Base-by-base conservation (phyloP, 2,113 vertebrate genomes). In the Neolamprologus cancellatus region DNA sequence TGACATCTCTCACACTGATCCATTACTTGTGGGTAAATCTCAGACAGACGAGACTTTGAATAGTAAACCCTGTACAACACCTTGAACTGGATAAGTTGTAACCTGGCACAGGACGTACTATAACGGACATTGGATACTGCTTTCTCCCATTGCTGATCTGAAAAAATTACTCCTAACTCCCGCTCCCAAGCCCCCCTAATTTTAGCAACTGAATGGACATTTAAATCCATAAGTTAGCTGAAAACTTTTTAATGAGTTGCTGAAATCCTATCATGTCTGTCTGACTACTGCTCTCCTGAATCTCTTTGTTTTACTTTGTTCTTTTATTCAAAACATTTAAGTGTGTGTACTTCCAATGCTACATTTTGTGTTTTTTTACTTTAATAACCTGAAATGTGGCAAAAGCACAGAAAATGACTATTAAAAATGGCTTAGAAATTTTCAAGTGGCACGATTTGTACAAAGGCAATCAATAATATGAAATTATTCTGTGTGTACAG, bases 241-340 rank as follows among this genome's bases (percentile, higher is more conserved):
- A 48, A 61, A 53, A 80, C 18, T 4, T 39, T 78, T 69, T 79
- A 36, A 20, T 15, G 36, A 44, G 12, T 23, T 52, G 15, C 12
- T 89, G 34, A 83, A 78, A 85, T 81, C 25, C 55, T 28, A 13
- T 20, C 30, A 39, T 30, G 44, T 18, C 15, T 76, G 44, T 74
- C 32, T 78, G 36, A 20, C 36, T 18, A 34, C 4, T 54, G 44
- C 32, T 46, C 55, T 79, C 36, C 17, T 71, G 13, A 52, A 32
- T 17, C 32, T 7, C 12, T 14, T 83, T 34, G 6, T 18, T 18
- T 48, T 76, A 76, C 23, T 48, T 48, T 76, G 41, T 28, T 74
- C 15, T 46, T 48, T 74, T 30, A 18, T 30, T 8, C 10, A 48
- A 48, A 18, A 48, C 44, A 30, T 76, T 48, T 48, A 28, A 32